These are phyloP conservation scores for Cervus canadensis DNA, from an alignment of 2,113 vertebrate genomes.

Conservation along the genomic window DNA sequence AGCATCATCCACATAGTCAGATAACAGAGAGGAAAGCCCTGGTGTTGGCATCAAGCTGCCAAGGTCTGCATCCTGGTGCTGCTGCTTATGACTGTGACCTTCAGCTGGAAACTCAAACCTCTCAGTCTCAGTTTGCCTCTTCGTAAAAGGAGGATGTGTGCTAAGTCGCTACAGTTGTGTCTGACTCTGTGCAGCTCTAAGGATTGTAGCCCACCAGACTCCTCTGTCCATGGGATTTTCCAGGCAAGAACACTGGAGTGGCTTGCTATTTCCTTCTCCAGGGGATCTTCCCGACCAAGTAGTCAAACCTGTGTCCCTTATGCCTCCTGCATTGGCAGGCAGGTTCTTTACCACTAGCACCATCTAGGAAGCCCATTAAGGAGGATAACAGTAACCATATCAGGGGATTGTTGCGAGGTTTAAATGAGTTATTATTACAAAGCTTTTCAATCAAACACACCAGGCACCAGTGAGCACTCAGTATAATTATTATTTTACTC, in stretches of 20 bases:
- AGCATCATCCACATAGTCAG: background rate
- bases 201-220: background rate
- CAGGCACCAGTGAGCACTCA: background rate
- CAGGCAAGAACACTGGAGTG: background rate
- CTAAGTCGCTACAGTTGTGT: background rate
- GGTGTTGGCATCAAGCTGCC: background rate
- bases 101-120: background rate
- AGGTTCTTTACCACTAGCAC: background rate
- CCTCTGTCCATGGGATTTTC: background rate
- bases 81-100: background rate
- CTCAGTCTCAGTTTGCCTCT: background rate
- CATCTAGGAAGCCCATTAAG: background rate
- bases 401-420: background rate
- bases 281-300: background rate
- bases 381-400: background rate
- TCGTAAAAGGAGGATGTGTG: background rate
- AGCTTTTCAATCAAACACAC: background rate
- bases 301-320: background rate
- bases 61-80: background rate
- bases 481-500: background rate
- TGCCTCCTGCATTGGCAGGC: background rate
- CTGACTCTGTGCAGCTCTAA: background rate
- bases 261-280: background rate
- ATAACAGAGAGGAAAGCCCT: background rate
- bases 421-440: background rate